phyloP scores from a whole-genome alignment of 2,113 vertebrate species.

The Dicaeum eximium region DNA sequence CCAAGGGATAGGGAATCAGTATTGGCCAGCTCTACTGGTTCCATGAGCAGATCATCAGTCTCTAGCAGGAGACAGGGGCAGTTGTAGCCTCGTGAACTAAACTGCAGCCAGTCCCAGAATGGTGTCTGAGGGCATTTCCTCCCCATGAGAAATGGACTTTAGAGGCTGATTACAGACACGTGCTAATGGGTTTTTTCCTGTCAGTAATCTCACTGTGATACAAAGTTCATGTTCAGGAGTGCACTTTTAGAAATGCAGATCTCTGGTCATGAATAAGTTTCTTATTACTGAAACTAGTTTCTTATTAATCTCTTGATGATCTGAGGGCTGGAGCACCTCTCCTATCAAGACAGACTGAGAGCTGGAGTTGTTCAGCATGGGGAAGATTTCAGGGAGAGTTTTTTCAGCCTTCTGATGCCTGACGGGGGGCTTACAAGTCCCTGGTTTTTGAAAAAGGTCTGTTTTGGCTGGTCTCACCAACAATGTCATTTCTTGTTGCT shows the following conservation, averaged over 20 bases:
- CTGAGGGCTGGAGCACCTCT: not conserved
- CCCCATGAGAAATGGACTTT: not conserved
- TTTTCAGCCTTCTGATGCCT: not conserved
- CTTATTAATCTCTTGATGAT: not conserved
- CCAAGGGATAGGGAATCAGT: not conserved
- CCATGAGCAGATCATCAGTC: too few species aligned
- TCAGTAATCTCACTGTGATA: not conserved
- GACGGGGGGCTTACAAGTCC: rapidly evolving
- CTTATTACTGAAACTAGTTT: not conserved
- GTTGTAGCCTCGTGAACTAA: not conserved
- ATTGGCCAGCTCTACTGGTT: not conserved
- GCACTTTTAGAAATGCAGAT: not conserved
- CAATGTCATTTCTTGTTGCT: constrained; percentile 69
- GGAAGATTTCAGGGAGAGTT: not conserved
- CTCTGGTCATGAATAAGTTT: not conserved
- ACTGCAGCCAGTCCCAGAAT: not conserved
- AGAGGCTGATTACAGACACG: rapidly evolving
- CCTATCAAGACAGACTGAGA: not conserved
- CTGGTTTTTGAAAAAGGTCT: not conserved
- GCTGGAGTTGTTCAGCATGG: not conserved
- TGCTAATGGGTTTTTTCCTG: not conserved
- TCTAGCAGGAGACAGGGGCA: not conserved
- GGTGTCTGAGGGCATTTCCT: not conserved
- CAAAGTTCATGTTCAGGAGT: not conserved
- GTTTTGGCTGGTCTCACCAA: constrained; percentile 48